Evolutionary conservation across 37 sponge, comb jelly and placozoan genomes (phyloP), one percentile per base, ranked within the genome.

Genomic region (Halisarca cf. caerulea): DNA sequence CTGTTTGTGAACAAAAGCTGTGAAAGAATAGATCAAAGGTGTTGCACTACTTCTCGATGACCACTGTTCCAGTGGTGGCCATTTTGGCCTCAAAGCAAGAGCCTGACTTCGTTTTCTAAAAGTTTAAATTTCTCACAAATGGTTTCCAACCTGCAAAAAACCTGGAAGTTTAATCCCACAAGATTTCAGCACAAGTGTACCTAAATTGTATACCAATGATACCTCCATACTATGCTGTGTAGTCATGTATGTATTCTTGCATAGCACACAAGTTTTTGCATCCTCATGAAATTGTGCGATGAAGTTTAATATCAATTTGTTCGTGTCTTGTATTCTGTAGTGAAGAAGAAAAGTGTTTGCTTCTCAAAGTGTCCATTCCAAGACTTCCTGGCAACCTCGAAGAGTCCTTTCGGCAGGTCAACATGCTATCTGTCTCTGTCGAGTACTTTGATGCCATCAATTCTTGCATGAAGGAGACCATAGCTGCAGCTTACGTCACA

Each of bases 281-380:
- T 6, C 3, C 62, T 28, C 62, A 60, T 64, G 30, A 32, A 6
- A 64, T 6, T 15, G 11, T 15, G 15, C 17, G 25, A 64, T 14
- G 7, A 14, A 32, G 66, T 5, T 7, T 32, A 32, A 33, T 64
- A 6, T 17, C 30, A 64, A 20, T 28, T 73, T 40, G 38, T 27
- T 30, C 4, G n/a, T n/a, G n/a, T n/a, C n/a, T n/a, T n/a, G n/a
- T 15, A 2, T 51, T 83, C 7, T 80, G 44, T 59, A 92, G 92
- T 78, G 95, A 95, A 51, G 95, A 95, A 73, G 95, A 95, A 80
- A 89, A 87, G 62, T 89, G 92, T 61, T 85, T 95, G 32, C 82
- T 93, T n/a, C 45, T 82, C n/a, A 87, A 81, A 44, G 80, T 88
- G 33, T 37, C 66, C 14, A 83, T 81, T 6, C 91, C 91, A 35